phyloP scores from a whole-genome alignment of 2,888 invertebrate genomes.

The Xestia sexstrigata region DNA sequence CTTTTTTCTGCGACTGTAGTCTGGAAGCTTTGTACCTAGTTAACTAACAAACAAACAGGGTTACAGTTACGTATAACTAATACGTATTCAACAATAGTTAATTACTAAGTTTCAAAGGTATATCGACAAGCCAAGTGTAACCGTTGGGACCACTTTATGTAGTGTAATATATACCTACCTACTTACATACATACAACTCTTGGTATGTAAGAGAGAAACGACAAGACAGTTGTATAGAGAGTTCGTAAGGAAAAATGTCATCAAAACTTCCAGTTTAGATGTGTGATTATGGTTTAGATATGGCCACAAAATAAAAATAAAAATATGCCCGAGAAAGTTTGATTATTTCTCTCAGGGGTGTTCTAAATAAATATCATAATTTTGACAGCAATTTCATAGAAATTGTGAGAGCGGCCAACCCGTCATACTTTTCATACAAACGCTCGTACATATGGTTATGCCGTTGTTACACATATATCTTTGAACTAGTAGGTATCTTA shows the following conservation, averaged over 20 bases:
- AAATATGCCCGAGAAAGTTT: too few species aligned
- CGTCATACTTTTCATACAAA: too few species aligned
- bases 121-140: conserved; percentile 49
- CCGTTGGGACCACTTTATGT: conserved; percentile 26
- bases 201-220: conserved; percentile 1
- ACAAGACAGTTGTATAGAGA: conserved; percentile 10
- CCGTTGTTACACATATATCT: too few species aligned
- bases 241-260: background rate
- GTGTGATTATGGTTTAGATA: too few species aligned
- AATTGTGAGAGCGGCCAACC: too few species aligned
- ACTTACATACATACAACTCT: background rate
- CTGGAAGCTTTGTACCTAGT: background rate
- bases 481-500: too few species aligned
- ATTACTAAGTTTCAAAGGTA: conserved; percentile 56
- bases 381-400: too few species aligned
- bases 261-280: too few species aligned
- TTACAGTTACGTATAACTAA: conserved; percentile 11
- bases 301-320: too few species aligned
- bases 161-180: background rate
- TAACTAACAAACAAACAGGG: background rate
- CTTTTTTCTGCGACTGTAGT: background rate
- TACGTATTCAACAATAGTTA: conserved; percentile 25
- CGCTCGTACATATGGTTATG: too few species aligned
- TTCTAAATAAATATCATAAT: too few species aligned
- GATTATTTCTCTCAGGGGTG: too few species aligned